A percentile compares a stretch with the other conserved stretches of the same genome.
These are phyloP conservation scores for Sminthopsis crassicaudata DNA, from an alignment of 2,113 vertebrate genomes.

Conservation along the genomic window DNA sequence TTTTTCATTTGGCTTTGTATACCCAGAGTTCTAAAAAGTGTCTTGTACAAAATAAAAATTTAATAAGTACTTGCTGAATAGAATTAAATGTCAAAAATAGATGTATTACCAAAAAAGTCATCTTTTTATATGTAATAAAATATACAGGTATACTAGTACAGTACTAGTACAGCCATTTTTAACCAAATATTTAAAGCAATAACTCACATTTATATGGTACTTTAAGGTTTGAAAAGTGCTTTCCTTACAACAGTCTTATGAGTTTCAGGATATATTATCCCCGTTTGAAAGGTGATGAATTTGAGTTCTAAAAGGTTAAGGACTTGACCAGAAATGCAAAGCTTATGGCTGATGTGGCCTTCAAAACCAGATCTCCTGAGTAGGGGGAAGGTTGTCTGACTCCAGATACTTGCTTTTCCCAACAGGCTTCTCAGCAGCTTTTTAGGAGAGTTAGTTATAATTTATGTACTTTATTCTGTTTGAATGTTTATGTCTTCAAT, in stretches of 20 bases:
- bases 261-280: neutral
- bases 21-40: neutral
- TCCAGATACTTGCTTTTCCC: neutral
- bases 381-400: neutral
- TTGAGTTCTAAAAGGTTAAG: neutral
- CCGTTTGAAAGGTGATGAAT: neutral
- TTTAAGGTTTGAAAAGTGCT: neutral
- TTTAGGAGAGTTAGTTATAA: constrained; percentile 29
- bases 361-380: neutral
- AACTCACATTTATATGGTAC: neutral
- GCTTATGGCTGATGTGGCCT: neutral
- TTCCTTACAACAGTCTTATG: neutral
- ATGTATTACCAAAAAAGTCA: neutral
- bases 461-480: neutral
- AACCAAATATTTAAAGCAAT: neutral
- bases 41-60: neutral
- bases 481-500: neutral
- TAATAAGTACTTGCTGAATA: neutral
- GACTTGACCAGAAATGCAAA: neutral
- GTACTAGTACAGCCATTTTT: neutral
- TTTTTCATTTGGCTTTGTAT: neutral
- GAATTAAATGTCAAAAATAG: neutral
- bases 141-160: neutral
- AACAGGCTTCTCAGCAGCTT: neutral
- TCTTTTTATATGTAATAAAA: neutral